Conservation (phyloP, 1,140 invertebrate genomes). For the Bombyx mandarina region DNA sequence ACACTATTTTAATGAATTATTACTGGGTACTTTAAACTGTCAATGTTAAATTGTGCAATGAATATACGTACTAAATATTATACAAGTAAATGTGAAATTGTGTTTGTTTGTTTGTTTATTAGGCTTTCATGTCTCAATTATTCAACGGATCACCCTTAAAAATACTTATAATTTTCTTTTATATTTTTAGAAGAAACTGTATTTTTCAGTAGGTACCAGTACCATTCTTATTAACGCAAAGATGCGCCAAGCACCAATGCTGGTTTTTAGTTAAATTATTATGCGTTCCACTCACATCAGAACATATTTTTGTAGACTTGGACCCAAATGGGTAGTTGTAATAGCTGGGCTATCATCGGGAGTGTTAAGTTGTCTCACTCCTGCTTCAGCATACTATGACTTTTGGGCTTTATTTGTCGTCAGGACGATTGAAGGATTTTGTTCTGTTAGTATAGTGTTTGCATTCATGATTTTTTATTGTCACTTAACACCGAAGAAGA, state of each 20-base stretch:
- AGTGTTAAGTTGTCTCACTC: conserved; percentile 76
- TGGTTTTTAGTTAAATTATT: no score
- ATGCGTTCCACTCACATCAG: not conserved
- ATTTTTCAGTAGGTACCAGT: no score
- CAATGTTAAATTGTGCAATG: no score
- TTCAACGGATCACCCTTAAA: no score
- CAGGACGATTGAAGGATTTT: conserved; percentile 74
- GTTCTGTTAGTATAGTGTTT: conserved; percentile 68
- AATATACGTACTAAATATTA: no score
- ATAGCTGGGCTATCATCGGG: conserved; percentile 75
- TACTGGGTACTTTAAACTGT: no score
- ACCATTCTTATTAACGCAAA: no score
- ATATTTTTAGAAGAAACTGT: not conserved
- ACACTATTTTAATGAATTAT: no score
- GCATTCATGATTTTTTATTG: not conserved
- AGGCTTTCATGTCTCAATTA: not conserved
- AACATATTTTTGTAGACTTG: conserved; percentile 34
- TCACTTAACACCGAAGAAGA: conserved; percentile 38
- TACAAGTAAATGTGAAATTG: not conserved
- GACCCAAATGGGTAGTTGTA: conserved; percentile 75
- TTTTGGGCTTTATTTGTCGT: conserved; percentile 71
- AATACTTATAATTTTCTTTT: not conserved
- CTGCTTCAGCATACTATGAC: conserved; percentile 71
- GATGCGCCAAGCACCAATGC: no score
- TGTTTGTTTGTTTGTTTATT: not conserved